These are phyloP conservation scores for Galeruca laticollis DNA, from an alignment of 2,888 invertebrate genomes.

Conservation along the genomic window DNA sequence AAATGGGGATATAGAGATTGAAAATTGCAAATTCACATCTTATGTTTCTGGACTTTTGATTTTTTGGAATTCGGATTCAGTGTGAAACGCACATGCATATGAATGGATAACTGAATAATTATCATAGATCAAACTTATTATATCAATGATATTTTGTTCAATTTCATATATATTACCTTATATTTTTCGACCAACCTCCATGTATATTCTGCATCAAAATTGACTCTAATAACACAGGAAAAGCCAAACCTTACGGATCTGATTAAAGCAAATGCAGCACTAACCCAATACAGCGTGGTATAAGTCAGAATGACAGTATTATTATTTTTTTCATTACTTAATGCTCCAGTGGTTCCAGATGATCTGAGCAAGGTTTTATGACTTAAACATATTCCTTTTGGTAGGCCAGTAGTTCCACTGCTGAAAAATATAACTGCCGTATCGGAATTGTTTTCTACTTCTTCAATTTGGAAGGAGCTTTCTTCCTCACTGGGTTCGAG, in stretches of 20 bases:
- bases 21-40: no score
- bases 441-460: slow-evolving; percentile 40
- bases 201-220: slow-evolving; percentile 34
- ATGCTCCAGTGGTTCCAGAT: not conserved
- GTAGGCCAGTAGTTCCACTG: slow-evolving; percentile 59
- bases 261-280: slow-evolving; percentile 9
- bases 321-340: not conserved
- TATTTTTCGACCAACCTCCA: slow-evolving; percentile 42
- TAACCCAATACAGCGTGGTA: slow-evolving; percentile 39
- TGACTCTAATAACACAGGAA: slow-evolving; percentile 23
- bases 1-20: no score
- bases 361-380: slow-evolving; percentile 32
- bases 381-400: slow-evolving; percentile 56
- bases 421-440: slow-evolving; percentile 57
- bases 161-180: slow-evolving; percentile 38
- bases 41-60: no score
- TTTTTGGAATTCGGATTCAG: no score
- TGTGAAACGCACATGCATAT: no score
- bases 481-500: slow-evolving; percentile 43
- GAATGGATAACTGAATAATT: no score
- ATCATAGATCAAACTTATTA: no score
- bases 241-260: slow-evolving; percentile 20
- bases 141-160: no score
- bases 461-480: slow-evolving; percentile 49
- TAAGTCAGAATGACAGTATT: slow-evolving; percentile 9